Evolutionary conservation across 1,140 invertebrate genomes (phyloP), one percentile per base, ranked within the genome.

Genomic region (Laupala kohalensis): DNA sequence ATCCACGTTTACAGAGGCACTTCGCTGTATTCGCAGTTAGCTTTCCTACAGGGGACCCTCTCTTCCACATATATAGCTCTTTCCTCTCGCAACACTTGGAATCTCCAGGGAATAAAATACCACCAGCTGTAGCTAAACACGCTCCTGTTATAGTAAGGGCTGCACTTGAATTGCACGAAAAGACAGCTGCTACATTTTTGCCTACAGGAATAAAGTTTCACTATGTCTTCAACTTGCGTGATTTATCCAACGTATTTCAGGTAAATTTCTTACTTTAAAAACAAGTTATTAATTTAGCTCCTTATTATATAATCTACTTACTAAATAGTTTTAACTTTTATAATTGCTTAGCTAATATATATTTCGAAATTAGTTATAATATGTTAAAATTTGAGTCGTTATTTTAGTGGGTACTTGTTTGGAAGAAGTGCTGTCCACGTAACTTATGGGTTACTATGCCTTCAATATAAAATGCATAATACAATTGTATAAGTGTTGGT

Each of bases 161-260:
- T 3, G 92, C 94, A 0, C 80, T 97, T 4, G 79, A 81, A 5
- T 81, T 97, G 2, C 95, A 97, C 78, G 81, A 83, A n/a, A 92
- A 90, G 80, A 84, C 97, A 0, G 78, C 87, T 0, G 76, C 85
- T 1, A 87, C 85, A 0, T 97, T 97, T 81, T 81, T 96, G 66
- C 95, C 95, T 5, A 97, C 95, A 0, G 95, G 94, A 9, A 84
- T 94, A 37, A 97, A 97, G 80, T 98, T 97, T 80, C 95, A 97
- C 81, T 98, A 98, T 77, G 85, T 92, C 67, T 97, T 97, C 80
- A 98, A 97, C 81, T 81, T 98, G 30, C 83, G 95, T 74, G 96
- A 98, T 80, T 81, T 97, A 5, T 93, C 94, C 3, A 97, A 97
- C 79, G 92, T 93, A 72, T 93, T 92, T 77, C 90, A 93, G 84